Conservation (phyloP, 2,113 vertebrate genomes). For the Nerophis ophidion region DNA sequence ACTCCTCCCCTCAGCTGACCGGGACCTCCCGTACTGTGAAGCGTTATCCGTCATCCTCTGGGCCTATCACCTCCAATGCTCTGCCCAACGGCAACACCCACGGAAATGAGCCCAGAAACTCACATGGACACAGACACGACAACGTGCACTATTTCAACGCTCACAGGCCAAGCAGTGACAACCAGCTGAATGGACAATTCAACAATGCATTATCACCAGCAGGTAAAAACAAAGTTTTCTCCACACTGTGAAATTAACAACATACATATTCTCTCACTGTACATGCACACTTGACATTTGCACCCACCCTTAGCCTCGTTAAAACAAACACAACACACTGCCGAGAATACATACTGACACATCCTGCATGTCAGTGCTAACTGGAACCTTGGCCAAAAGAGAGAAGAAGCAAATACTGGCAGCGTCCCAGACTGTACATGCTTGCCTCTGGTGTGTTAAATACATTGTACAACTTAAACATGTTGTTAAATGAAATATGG, state of each 20-base stretch:
- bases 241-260: background rate
- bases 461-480: background rate
- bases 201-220: slow-evolving; percentile 64
- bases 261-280: slow-evolving; percentile 16
- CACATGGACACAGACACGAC: slow-evolving; percentile 42
- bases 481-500: too few relatives aligned
- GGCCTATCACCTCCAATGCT: slow-evolving; percentile 83
- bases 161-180: slow-evolving; percentile 56
- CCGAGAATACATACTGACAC: slow-evolving; percentile 23
- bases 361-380: slow-evolving; percentile 38
- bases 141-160: slow-evolving; percentile 17
- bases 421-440: slow-evolving; percentile 13
- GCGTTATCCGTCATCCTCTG: slow-evolving; percentile 77
- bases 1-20: slow-evolving; percentile 68
- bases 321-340: slow-evolving; percentile 32
- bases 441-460: slow-evolving; percentile 1
- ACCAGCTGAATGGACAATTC: slow-evolving; percentile 48
- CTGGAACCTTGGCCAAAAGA: slow-evolving; percentile 31
- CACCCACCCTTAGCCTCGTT: slow-evolving; percentile 11
- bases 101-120: slow-evolving; percentile 27
- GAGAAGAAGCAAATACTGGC: slow-evolving; percentile 31
- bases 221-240: slow-evolving; percentile 65
- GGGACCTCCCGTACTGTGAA: slow-evolving; percentile 81
- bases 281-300: slow-evolving; percentile 20
- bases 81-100: slow-evolving; percentile 64